Conservation (phyloP, 2,888 invertebrate species). For the Sarcophaga carnaria region DNA sequence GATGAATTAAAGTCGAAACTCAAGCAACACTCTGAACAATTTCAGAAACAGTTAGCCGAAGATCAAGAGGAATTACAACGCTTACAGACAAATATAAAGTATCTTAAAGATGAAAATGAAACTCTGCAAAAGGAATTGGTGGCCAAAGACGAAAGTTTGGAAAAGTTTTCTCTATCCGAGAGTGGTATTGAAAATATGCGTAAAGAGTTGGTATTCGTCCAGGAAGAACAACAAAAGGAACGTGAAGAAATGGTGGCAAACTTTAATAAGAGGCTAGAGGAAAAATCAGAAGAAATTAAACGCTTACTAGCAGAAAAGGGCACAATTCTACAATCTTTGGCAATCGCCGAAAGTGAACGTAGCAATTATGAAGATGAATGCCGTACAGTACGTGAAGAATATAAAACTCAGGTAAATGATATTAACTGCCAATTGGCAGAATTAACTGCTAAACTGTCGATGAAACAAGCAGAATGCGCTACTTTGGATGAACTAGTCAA, state of each 20-base stretch:
- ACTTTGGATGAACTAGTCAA: constrained; percentile 77
- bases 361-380: constrained; percentile 73
- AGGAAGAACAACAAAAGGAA: constrained; percentile 76
- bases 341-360: constrained; percentile 73
- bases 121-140: constrained; percentile 76
- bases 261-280: constrained; percentile 71
- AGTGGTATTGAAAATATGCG: constrained; percentile 77
- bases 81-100: constrained; percentile 75
- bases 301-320: constrained; percentile 70
- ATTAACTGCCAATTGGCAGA: constrained; percentile 74
- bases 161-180: constrained; percentile 78
- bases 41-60: constrained; percentile 70
- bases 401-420: constrained; percentile 74
- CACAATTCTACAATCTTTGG: constrained; percentile 70
- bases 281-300: constrained; percentile 73
- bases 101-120: constrained; percentile 76
- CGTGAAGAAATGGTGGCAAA: constrained; percentile 68
- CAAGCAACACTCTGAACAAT: constrained; percentile 66
- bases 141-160: constrained; percentile 79
- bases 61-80: constrained; percentile 74
- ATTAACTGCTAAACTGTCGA: constrained; percentile 73
- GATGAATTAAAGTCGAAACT: constrained; percentile 71
- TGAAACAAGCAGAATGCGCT: constrained; percentile 75
- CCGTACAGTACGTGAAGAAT: constrained; percentile 75
- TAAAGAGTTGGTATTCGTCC: constrained; percentile 74